A percentile compares a stretch with the other conserved stretches of the same genome.
Conservation (phyloP, 2,797 vertebrate genomes). For the Gila robusta region DNA sequence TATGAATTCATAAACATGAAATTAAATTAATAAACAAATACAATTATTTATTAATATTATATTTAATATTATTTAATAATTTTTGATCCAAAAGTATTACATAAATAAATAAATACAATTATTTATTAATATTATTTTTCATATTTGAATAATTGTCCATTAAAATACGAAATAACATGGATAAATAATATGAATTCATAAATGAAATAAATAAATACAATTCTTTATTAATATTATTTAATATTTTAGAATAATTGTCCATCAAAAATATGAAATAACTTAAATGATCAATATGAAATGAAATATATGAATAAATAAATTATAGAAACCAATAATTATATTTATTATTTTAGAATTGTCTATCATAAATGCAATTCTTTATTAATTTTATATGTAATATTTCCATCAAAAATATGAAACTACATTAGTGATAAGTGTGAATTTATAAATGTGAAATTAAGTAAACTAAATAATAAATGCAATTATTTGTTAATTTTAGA, state of each 20-base stretch:
- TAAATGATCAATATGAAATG: background rate
- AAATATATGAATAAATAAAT: background rate
- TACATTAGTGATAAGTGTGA: background rate
- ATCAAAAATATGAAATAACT: background rate
- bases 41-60: background rate
- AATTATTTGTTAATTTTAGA: background rate
- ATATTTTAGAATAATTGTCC: background rate
- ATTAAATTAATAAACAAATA: background rate
- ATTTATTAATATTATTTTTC: background rate
- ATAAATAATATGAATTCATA: background rate
- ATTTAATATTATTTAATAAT: background rate
- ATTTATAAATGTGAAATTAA: background rate
- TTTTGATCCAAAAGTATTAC: rapidly evolving
- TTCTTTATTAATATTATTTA: background rate
- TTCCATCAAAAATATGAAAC: background rate
- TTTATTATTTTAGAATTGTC: background rate
- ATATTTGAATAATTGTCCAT: background rate
- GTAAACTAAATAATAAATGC: background rate
- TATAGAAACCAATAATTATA: background rate
- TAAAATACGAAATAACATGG: too few species aligned
- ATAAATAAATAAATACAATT: background rate
- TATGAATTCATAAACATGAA: background rate
- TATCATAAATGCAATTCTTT: background rate
- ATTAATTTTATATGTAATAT: background rate
- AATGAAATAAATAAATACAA: background rate